Conservation (phyloP, 2,888 invertebrate species). For the Yponomeuta plumbellus region DNA sequence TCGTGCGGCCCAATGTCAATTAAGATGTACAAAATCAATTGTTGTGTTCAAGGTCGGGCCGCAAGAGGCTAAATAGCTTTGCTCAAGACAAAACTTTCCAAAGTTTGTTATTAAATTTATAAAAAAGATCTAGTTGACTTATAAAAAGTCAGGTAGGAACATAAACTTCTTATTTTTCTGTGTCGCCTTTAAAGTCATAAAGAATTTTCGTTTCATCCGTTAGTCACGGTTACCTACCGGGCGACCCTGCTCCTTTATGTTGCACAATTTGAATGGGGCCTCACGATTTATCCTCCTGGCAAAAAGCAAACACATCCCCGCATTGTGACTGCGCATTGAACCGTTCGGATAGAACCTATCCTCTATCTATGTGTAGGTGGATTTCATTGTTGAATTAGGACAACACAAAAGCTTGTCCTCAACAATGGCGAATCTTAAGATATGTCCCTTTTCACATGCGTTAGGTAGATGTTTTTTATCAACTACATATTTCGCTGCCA, state of each 20-base stretch:
- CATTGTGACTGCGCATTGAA: constrained; percentile 67
- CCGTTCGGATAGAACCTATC: constrained; percentile 59
- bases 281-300: constrained; percentile 51
- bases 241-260: constrained; percentile 57
- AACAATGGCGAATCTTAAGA: constrained; percentile 62
- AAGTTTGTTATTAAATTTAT: neutral
- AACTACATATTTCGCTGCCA: constrained; percentile 32
- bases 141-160: constrained; percentile 37
- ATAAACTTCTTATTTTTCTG: constrained; percentile 18
- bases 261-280: constrained; percentile 62
- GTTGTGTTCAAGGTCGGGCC: too few species aligned
- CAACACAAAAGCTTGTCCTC: constrained; percentile 55
- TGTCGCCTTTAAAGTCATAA: constrained; percentile 25
- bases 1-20: too few species aligned
- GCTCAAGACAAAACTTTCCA: neutral
- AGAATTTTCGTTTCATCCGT: constrained; percentile 41
- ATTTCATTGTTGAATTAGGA: constrained; percentile 56
- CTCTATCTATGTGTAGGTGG: constrained; percentile 49
- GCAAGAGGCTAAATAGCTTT: neutral
- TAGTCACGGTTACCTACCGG: constrained; percentile 64
- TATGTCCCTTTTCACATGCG: constrained; percentile 46
- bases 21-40: too few species aligned
- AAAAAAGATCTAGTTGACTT: constrained; percentile 10
- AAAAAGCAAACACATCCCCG: constrained; percentile 64
- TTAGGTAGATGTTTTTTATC: constrained; percentile 46